Evolutionary conservation across 37 sponge, comb jelly and placozoan species (phyloP).

Genomic region (Sycon ciliatum): DNA sequence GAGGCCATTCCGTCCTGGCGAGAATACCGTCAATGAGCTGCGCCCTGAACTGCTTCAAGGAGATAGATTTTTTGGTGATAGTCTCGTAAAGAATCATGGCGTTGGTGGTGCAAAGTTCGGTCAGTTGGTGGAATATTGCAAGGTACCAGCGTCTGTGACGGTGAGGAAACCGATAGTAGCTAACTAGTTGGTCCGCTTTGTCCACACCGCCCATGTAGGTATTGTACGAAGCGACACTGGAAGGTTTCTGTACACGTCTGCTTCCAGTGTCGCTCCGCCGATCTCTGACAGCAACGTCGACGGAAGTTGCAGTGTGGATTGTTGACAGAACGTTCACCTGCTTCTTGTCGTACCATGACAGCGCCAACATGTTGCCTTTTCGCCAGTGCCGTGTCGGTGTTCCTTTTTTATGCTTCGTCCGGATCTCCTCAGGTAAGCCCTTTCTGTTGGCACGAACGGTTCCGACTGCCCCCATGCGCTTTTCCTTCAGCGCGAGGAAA

Average conservation of each 20-base stretch:
- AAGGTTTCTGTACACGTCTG: conserved; percentile 31
- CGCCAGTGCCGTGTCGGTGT: neutral
- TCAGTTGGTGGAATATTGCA: conserved; percentile 23
- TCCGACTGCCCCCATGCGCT: conserved; percentile 36
- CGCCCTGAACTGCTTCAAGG: conserved; percentile 20
- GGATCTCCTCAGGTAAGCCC: conserved; percentile 24
- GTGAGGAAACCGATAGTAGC: conserved; percentile 30
- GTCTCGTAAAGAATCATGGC: conserved; percentile 27
- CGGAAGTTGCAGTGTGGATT: too few relatives aligned
- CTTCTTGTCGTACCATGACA: conserved; percentile 32
- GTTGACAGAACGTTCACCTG: conserved; percentile 17
- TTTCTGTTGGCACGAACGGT: conserved; percentile 20
- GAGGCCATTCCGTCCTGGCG: neutral
- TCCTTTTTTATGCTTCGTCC: conserved; percentile 15
- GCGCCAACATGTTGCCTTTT: neutral
- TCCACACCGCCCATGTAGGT: conserved; percentile 38
- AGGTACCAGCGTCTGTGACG: conserved; percentile 24
- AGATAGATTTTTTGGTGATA: neutral
- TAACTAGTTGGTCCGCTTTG: conserved; percentile 22
- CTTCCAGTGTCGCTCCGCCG: too few relatives aligned
- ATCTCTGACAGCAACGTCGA: too few relatives aligned
- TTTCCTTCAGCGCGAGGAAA: neutral
- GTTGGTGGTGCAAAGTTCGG: conserved; percentile 22
- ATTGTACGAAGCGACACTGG: conserved; percentile 24
- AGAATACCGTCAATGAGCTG: conserved; percentile 12